These are phyloP conservation scores for Chloroceryle inda DNA, from an alignment of 2,797 vertebrate genomes.

Conservation along the genomic window DNA sequence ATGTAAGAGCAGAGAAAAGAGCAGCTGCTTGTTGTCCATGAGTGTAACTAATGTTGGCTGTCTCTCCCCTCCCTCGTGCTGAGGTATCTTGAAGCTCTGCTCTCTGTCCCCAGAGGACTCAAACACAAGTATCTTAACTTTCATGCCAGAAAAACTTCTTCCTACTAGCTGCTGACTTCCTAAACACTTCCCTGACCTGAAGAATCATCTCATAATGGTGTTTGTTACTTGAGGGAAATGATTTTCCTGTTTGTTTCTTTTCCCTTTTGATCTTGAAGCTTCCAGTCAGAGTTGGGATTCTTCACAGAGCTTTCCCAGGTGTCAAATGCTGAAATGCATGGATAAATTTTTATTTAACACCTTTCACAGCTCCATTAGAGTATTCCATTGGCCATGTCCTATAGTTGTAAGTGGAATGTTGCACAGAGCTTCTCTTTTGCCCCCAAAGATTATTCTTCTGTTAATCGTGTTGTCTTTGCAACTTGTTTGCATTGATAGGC, in stretches of 20 bases:
- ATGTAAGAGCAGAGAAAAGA: background rate
- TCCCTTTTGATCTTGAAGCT: background rate
- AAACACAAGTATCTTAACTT: background rate
- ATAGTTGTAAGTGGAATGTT: background rate
- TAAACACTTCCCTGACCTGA: background rate
- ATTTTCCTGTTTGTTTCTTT: background rate
- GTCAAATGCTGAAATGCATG: background rate
- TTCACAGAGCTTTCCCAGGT: background rate
- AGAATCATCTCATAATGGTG: background rate
- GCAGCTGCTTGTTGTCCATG: background rate
- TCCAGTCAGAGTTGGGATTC: background rate
- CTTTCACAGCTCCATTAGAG: background rate
- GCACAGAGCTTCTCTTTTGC: background rate
- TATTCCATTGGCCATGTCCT: background rate
- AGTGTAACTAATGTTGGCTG: background rate
- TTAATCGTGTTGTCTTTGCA: background rate
- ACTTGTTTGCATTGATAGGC: background rate
- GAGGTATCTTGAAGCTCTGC: background rate
- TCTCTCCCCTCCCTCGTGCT: background rate
- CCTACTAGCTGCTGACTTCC: background rate
- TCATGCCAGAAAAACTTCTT: background rate
- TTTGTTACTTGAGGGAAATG: background rate
- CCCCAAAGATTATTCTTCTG: background rate
- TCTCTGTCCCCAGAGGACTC: background rate
- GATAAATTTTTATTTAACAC: background rate